A percentile compares a stretch with the other conserved stretches of the same genome.
Conservation (phyloP, 2,113 vertebrate genomes). For the Gopherus flavomarginatus region DNA sequence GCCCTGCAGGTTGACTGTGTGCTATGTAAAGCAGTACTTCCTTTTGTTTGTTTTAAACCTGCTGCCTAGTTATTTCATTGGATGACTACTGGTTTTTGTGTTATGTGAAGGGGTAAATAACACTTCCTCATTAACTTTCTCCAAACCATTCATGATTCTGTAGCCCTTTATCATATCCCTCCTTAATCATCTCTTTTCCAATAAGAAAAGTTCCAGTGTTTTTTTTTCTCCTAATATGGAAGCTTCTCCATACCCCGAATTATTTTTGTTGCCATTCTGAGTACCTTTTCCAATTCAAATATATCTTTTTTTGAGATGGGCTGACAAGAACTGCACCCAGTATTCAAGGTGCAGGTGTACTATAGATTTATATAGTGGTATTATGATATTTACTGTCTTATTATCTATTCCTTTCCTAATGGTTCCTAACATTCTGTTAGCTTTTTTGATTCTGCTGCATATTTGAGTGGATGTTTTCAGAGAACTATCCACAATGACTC, state of each 20-base stretch:
- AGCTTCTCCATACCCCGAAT: not conserved
- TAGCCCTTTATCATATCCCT: not conserved
- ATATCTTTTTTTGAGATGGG: not conserved
- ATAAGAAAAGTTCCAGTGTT: not conserved
- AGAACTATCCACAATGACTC: not conserved
- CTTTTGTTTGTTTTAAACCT: not conserved
- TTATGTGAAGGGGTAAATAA: too few species aligned
- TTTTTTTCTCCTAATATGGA: not conserved
- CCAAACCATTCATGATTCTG: too few species aligned
- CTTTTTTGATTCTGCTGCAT: not conserved
- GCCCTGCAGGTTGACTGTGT: not conserved
- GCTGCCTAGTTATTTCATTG: too few species aligned
- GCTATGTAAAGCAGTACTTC: not conserved
- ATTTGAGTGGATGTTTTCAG: not conserved
- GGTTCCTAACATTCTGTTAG: not conserved
- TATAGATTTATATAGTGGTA: not conserved
- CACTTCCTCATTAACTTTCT: too few species aligned
- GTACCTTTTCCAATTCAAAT: not conserved
- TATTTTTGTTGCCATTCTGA: not conserved
- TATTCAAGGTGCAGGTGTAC: not conserved
- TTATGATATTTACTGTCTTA: too few species aligned
- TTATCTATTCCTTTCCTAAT: not conserved
- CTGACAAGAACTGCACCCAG: not conserved
- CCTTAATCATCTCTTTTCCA: not conserved
- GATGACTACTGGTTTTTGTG: too few species aligned